These are phyloP conservation scores for Clarias batrachus DNA, from an alignment of 2,113 vertebrate genomes.

Conservation along the genomic window DNA sequence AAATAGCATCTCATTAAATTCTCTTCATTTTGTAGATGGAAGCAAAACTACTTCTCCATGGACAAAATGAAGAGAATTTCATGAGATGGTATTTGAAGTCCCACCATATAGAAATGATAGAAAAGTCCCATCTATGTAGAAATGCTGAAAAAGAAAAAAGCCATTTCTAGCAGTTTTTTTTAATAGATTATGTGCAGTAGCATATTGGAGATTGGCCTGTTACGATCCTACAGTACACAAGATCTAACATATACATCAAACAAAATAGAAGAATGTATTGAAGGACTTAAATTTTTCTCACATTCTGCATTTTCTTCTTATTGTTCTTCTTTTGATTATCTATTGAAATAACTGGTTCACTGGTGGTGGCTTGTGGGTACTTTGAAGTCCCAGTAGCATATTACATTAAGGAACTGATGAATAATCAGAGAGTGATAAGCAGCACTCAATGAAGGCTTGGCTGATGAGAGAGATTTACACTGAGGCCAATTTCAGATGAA, in stretches of 20 bases:
- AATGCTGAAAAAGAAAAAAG: constrained; percentile 8
- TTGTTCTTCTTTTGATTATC: constrained; percentile 45
- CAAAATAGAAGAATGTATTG: constrained; percentile 6
- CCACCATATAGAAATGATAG: too few relatives aligned
- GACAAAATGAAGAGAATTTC: too few relatives aligned
- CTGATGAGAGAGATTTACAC: constrained; percentile 52
- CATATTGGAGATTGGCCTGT: constrained; percentile 3
- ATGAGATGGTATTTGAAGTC: too few relatives aligned
- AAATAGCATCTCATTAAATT: constrained; percentile 4
- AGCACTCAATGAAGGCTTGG: constrained; percentile 41
- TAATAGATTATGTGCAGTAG: constrained; percentile 23
- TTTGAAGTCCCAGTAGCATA: constrained; percentile 42
- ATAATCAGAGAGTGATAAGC: constrained; percentile 46
- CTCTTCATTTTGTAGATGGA: neutral
- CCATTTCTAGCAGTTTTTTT: constrained; percentile 6
- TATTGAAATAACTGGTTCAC: constrained; percentile 52
- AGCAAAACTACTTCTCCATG: neutral
- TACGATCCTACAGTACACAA: neutral
- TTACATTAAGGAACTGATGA: constrained; percentile 49
- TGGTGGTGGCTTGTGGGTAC: constrained; percentile 35
- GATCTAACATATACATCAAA: neutral
- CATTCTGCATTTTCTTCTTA: constrained; percentile 35
- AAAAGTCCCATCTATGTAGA: neutral
- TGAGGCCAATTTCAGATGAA: constrained; percentile 44
- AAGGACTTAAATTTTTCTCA: neutral